Evolutionary conservation across 2,888 invertebrate genomes (phyloP).

Genomic region (Scelioninae gen. 2): DNA sequence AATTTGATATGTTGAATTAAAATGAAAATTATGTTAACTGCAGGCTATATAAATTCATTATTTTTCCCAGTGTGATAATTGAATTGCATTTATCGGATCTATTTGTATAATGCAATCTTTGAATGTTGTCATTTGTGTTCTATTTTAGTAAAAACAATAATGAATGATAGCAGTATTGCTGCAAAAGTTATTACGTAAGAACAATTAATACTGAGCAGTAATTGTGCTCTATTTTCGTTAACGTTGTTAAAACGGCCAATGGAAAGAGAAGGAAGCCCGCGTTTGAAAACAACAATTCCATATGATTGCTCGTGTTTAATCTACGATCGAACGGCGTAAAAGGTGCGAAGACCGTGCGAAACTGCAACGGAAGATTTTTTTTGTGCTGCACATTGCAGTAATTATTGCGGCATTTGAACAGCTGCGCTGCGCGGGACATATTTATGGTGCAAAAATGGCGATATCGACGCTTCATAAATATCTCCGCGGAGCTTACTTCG

Average conservation of each 20-base stretch:
- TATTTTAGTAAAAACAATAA: too few species aligned
- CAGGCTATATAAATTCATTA: too few species aligned
- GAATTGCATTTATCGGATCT: too few species aligned
- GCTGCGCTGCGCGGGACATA: not conserved
- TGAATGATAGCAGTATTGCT: too few species aligned
- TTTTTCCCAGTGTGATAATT: too few species aligned
- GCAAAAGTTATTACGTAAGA: not conserved
- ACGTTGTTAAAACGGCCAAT: not conserved
- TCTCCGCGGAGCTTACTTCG: constrained; percentile 25
- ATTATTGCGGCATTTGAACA: constrained; percentile 19
- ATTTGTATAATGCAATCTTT: too few species aligned
- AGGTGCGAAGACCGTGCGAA: constrained; percentile 18
- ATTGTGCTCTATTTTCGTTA: not conserved
- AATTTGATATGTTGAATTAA: too few species aligned
- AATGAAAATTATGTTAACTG: too few species aligned
- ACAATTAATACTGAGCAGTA: constrained; percentile 1
- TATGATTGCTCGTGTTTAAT: constrained; percentile 29
- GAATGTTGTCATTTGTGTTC: too few species aligned
- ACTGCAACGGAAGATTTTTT: constrained; percentile 8
- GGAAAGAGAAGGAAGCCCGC: not conserved
- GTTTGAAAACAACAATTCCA: constrained; percentile 12
- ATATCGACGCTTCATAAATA: constrained; percentile 22
- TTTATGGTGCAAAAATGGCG: constrained; percentile 20
- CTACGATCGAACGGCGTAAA: constrained; percentile 27
- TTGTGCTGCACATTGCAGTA: not conserved